Conservation (phyloP, 1,140 invertebrate genomes). For the Neelides sp. region DNA sequence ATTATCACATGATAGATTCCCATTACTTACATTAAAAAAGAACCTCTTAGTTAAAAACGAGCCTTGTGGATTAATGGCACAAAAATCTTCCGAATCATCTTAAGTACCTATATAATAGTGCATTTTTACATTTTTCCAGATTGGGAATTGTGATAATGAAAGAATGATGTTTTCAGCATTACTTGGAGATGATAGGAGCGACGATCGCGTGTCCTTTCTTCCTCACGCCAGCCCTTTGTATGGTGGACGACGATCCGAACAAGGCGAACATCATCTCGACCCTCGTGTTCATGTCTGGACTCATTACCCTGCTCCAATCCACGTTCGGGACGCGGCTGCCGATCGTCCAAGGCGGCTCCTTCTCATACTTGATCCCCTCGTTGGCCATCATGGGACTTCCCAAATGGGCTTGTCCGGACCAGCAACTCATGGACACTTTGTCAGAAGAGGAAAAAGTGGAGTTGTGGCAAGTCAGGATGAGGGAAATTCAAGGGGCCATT, state of each 20-base stretch:
- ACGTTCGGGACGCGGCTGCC: conserved; percentile 40
- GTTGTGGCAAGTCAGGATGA: conserved; percentile 39
- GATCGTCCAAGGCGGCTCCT: conserved; percentile 65
- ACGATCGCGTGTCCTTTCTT: conserved; percentile 76
- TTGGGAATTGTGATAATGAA: not conserved
- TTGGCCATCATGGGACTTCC: conserved; percentile 38
- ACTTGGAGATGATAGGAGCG: conserved; percentile 74
- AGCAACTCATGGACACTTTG: conserved; percentile 17
- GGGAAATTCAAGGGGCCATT: conserved; percentile 43
- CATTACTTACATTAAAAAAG: no score
- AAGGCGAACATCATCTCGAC: conserved; percentile 69
- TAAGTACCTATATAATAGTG: no score
- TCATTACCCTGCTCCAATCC: conserved; percentile 62
- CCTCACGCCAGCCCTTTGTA: conserved; percentile 64
- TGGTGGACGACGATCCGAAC: conserved; percentile 57
- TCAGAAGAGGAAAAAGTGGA: conserved; percentile 33
- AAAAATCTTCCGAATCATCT: no score
- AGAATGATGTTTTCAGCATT: conserved; percentile 48
- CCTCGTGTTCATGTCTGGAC: conserved; percentile 74
- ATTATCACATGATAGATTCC: no score
- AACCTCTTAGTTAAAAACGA: no score
- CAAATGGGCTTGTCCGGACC: conserved; percentile 37
- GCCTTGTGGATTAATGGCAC: no score
- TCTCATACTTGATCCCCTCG: conserved; percentile 67
- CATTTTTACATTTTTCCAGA: no score